Percentiles rank a stretch among this genome's conserved stretches.
Evolutionary conservation across 2,797 vertebrate species (phyloP).

Genomic region (Iguana delicatissima): DNA sequence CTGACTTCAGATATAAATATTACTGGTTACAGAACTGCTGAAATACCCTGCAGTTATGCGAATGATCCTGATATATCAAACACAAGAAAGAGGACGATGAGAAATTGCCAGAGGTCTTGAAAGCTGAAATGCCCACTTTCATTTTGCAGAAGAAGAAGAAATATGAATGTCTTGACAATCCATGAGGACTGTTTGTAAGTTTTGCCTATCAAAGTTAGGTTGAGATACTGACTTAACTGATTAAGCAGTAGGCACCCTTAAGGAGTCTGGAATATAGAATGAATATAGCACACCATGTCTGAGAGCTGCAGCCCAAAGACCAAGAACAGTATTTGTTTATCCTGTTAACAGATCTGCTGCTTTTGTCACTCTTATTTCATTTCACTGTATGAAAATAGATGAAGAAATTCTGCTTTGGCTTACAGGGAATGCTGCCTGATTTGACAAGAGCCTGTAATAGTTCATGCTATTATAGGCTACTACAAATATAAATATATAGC

Average conservation of each 20-base stretch:
- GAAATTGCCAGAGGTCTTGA: background rate
- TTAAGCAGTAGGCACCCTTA: background rate
- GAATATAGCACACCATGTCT: background rate
- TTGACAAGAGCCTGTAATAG: background rate
- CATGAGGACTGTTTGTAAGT: too few species aligned
- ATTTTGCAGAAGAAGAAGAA: background rate
- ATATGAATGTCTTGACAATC: background rate
- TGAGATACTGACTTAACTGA: background rate
- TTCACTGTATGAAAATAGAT: background rate
- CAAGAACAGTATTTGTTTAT: background rate
- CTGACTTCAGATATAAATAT: background rate
- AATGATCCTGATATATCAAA: background rate
- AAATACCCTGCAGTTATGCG: background rate
- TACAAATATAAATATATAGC: background rate
- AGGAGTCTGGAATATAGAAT: background rate
- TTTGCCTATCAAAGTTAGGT: background rate
- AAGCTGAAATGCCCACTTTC: background rate
- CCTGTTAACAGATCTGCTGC: background rate
- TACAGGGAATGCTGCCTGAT: background rate
- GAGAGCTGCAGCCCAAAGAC: background rate
- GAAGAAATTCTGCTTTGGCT: background rate
- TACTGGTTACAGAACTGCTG: background rate
- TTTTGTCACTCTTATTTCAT: conserved; percentile 5
- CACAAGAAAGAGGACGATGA: background rate
- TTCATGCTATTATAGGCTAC: background rate